Percentiles rank a stretch among this genome's conserved stretches.
Conservation (phyloP, 2,888 invertebrate genomes). For the Leucania comma region DNA sequence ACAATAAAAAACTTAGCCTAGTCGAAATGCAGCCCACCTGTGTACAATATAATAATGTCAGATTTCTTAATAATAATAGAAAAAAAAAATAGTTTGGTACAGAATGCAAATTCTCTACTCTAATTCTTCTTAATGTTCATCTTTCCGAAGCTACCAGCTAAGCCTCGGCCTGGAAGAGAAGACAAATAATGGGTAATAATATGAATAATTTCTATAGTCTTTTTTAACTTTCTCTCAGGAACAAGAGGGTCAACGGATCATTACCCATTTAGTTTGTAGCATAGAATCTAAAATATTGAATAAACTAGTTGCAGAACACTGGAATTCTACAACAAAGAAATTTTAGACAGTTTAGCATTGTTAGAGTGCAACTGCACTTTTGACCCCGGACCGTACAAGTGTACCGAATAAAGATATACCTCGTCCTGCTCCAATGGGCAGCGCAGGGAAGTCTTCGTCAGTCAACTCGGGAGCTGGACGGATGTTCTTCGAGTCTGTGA, state of each 20-base stretch:
- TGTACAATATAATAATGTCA: constrained; percentile 33
- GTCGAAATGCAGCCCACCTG: constrained; percentile 15
- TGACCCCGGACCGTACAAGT: too few relatives aligned
- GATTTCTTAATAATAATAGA: constrained; percentile 14
- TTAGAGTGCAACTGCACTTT: too few relatives aligned
- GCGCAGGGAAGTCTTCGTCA: constrained; percentile 74
- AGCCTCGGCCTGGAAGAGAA: constrained; percentile 74
- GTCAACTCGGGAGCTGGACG: constrained; percentile 77
- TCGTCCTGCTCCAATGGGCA: constrained; percentile 70
- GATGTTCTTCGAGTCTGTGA: constrained; percentile 71
- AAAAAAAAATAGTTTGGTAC: background rate
- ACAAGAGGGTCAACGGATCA: too few relatives aligned
- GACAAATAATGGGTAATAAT: constrained; percentile 1
- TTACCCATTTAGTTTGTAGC: too few relatives aligned
- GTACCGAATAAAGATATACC: constrained; percentile 71
- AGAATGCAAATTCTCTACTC: background rate
- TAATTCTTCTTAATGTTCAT: constrained; percentile 66
- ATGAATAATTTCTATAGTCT: background rate
- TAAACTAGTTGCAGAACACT: too few relatives aligned
- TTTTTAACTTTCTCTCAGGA: too few relatives aligned
- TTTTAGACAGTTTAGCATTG: too few relatives aligned
- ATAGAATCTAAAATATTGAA: too few relatives aligned
- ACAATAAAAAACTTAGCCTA: background rate
- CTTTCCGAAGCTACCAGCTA: constrained; percentile 66
- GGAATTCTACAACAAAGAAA: too few relatives aligned